Base-by-base conservation (phyloP, 64 coral and sea anemone species). In the Platygyra sinensis region DNA sequence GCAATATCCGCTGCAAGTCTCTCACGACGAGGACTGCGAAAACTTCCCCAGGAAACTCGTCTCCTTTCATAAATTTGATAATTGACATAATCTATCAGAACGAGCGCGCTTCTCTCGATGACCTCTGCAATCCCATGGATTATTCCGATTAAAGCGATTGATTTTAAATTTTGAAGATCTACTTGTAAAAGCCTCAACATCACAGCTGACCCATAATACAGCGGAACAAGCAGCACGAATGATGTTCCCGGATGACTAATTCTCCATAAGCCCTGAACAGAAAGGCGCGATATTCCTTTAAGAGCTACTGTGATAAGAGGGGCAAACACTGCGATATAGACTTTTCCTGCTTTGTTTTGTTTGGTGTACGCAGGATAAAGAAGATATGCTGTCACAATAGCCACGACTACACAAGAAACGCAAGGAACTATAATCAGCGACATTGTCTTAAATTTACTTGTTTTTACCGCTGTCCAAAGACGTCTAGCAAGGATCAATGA, bases 221-320 rank as follows among this genome's bases (percentile, higher is more conserved):
- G 18, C 17, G 73, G 31, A 7, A 75, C 73, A 16, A 75, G 30
- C 14, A 75, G 38, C 15, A 75, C 15, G 39, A 39, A 42, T 8
- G 33, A 75, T 22, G 73, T 75, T 75, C 73, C 71, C 13, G 71
- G 71, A 30, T 73, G 71, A 73, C 71, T 73, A 15, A 73, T 73
- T 73, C 71, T 73, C 71, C 71, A 73, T 28, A 73, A 13, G 2
- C 71, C 25, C 28, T 73, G 30, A 3, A 73, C n/a, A 73, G 25
- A 73, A 73, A 73, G 71, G 10, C 71, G 71, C 29, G 71, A 73
- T 9, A 31, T 14, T 10, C 71, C 27, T 73, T 73, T 73, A 27
- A 73, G 30, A 30, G 29, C 71, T 30, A 73, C 71, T 15, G 29
- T 28, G 13, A 73, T 73, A 3, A 73, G 27, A 32, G 71, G 71